phyloP scores from a whole-genome alignment of 2,113 vertebrate species.

The Sterrhoptilus dennistouni region DNA sequence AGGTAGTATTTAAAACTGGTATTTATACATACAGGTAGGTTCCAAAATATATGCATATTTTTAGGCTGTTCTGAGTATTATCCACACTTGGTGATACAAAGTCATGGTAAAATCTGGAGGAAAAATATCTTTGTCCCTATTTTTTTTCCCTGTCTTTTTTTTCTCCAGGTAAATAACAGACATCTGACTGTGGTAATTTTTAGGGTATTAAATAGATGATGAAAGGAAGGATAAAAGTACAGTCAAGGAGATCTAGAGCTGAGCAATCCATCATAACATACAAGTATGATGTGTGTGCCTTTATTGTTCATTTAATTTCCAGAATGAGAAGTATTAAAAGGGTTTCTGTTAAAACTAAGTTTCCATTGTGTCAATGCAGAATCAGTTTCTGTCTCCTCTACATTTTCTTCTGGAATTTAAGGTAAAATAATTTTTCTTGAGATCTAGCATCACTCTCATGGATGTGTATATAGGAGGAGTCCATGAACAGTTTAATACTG shows the following conservation, averaged over 20 bases:
- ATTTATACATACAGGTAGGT: neutral
- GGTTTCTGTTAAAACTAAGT: neutral
- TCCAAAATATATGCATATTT: neutral
- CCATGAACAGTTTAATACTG: neutral
- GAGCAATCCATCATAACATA: neutral
- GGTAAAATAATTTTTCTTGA: neutral
- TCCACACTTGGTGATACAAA: neutral
- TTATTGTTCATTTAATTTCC: neutral
- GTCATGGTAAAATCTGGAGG: neutral
- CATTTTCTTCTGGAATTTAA: neutral
- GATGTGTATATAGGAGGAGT: neutral
- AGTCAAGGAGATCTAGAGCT: neutral
- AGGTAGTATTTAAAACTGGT: neutral
- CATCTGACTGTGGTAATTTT: constrained; percentile 82
- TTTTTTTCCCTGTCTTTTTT: neutral
- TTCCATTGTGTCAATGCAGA: neutral
- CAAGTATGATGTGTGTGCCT: neutral
- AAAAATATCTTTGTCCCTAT: neutral
- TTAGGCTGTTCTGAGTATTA: neutral
- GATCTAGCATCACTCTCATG: neutral
- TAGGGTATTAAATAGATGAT: constrained; percentile 76
- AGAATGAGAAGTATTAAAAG: neutral
- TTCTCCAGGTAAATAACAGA: constrained; percentile 63
- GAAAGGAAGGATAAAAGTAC: constrained; percentile 84
- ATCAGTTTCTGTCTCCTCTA: neutral